phyloP scores from a whole-genome alignment of 1,140 invertebrate genomes.

The Grapholita molesta region DNA sequence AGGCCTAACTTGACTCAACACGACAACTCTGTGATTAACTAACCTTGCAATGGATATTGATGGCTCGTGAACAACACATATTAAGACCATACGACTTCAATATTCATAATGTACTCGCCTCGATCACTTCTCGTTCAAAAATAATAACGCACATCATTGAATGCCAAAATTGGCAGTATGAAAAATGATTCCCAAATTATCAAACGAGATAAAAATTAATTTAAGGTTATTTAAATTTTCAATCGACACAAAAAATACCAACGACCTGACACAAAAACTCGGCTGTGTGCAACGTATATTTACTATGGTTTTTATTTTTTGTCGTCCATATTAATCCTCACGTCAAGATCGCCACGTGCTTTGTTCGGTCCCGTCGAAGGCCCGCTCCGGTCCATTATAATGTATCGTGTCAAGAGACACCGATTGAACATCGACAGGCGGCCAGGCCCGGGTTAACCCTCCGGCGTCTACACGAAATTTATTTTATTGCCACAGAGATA shows the following conservation, averaged over 20 bases:
- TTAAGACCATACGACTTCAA: background rate
- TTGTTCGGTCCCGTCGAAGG: conserved; percentile 68
- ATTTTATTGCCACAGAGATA: conserved; percentile 75
- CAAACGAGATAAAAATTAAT: conserved; percentile 48
- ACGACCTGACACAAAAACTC: conserved; percentile 39
- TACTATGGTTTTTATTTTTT: conserved; percentile 52
- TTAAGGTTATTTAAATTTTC: conserved; percentile 34
- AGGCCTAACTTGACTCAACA: conserved; percentile 62
- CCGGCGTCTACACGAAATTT: conserved; percentile 71
- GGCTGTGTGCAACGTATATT: conserved; percentile 55
- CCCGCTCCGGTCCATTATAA: conserved; percentile 67
- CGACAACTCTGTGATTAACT: conserved; percentile 54
- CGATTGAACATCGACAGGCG: conserved; percentile 69
- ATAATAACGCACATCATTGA: conserved; percentile 6
- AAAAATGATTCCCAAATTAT: conserved; percentile 27
- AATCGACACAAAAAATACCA: conserved; percentile 43
- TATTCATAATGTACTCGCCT: background rate
- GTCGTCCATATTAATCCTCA: conserved; percentile 70
- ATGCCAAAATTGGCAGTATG: conserved; percentile 3
- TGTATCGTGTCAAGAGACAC: conserved; percentile 73
- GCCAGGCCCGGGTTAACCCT: conserved; percentile 57
- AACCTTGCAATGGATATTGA: conserved; percentile 49
- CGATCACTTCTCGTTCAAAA: background rate
- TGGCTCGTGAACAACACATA: conserved; percentile 36
- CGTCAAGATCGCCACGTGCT: conserved; percentile 69